Base-by-base conservation (phyloP, 2,888 invertebrate genomes). In the Conchocele bisecta region DNA sequence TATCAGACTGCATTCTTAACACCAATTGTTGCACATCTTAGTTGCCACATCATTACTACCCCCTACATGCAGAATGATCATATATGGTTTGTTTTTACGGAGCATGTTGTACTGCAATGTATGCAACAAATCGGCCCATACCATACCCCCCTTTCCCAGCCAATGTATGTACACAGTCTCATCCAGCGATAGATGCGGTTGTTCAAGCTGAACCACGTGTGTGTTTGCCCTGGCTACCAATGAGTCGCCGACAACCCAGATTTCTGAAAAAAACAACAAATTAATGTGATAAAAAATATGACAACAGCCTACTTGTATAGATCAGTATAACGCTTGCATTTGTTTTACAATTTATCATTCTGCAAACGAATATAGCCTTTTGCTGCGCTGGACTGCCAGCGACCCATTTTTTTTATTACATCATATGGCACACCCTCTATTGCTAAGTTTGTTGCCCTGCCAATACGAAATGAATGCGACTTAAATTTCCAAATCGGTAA, bases 401-500 rank as follows among this genome's bases (percentile, higher is more conserved):
- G 33, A 22, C 51, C 51, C n/a, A 51, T 35, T n/a, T 33, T 13
- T n/a, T 31, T 53, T 20, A 53, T 53, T 33, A 13, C 22, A 6
- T 31, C 17, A 33, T 33, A 22, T 3, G 33, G 9, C 2, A 53
- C 29, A 13, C 53, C 53, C 22, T 53, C 20, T 53, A 7, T 2
- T 2, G 53, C 53, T 11, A 53, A 29, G 35, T 37, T 37, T 31
- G 35, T 53, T 17, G 53, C 53, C 22, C 35, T 37, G 6, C 53
- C 53, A 4, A 53, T 51, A 6, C 35, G 2, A 53, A 53, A 53
- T 37, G 53, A 53, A 33, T 53, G 53, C 20, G 33, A 6, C 11
- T 17, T 13, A 15, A 13, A 53, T 11, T 13, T 3, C 6, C 11
- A 15, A 29, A n/a, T 6, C n/a, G 31, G 9, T 7, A 53, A 11